Base-by-base conservation (phyloP, 2,888 invertebrate genomes). In the Ametastegia equiseti region DNA sequence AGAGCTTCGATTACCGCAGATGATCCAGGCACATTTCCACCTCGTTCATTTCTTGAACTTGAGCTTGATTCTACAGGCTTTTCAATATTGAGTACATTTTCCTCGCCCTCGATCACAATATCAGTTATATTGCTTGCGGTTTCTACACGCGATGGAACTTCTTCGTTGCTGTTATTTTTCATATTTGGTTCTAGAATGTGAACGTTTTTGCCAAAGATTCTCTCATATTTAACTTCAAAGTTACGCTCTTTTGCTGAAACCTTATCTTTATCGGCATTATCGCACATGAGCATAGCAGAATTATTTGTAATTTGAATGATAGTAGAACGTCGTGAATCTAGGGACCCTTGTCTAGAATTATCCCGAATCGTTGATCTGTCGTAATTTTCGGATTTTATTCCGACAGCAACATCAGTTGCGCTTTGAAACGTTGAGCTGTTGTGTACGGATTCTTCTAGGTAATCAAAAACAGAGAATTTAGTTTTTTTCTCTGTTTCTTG, bases 391-490 rank as follows among this genome's bases (percentile, higher is more conserved):
- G 78, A 60, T 60, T 78, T 78, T 39, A 78, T 78, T 42, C 42
- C 36, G 15, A 23, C 82, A 33, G 83, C 67, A 0, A 84, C 81
- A 7, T 87, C 87, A 0, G 86, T 85, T 0, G 88, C 86, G 42
- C 83, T 87, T 75, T 86, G 84, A 83, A 89, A 89, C 67, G 87
- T 88, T 0, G 86, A 85, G 33, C 84, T 65, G 19, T 63, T 78
- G 30, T 78, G 78, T 6, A 79, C 81, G n/a, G 81, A 84, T 83
- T 86, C 93, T 89, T 96, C 95, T 83, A 97, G 90, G 83, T 96
- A 96, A 85, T 97, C 96, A 87, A 97, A 97, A 80, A 97, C 94
- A 0, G 96, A 95, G 84, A 93, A 94, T 0, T 95, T 94, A 0
- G 94, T 93, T 87, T 95, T 95, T 63, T 94, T 94, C n/a, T 93